Conservation (phyloP, 2,888 invertebrate genomes). For the Beris morrisii region DNA sequence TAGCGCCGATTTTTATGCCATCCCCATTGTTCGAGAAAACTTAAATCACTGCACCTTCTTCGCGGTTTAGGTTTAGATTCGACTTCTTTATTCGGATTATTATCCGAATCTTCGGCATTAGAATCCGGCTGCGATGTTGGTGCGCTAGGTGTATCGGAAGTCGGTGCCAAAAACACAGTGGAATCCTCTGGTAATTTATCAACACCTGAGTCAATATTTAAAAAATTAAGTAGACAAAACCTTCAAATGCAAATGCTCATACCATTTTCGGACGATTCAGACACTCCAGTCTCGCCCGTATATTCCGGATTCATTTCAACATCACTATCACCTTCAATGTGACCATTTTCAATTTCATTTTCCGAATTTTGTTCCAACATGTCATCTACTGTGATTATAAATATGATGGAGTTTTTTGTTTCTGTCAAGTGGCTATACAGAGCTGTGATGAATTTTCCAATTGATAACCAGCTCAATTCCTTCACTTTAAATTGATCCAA, state of each 20-base stretch:
- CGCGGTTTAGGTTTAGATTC: constrained; percentile 56
- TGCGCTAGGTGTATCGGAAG: constrained; percentile 40
- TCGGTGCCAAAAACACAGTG: constrained; percentile 40
- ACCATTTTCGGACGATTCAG: neutral
- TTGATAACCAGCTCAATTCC: constrained; percentile 65
- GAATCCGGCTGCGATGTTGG: constrained; percentile 44
- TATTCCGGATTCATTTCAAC: constrained; percentile 43
- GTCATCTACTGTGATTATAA: constrained; percentile 57
- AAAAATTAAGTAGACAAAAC: neutral
- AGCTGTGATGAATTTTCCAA: constrained; percentile 67
- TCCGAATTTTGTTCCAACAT: constrained; percentile 41
- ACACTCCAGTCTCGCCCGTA: neutral
- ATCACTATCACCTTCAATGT: constrained; percentile 36
- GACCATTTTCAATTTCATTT: constrained; percentile 42
- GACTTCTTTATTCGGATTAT: constrained; percentile 43
- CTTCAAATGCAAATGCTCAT: no score
- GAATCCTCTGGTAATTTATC: constrained; percentile 40
- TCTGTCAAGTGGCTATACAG: constrained; percentile 68
- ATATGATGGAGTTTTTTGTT: constrained; percentile 43
- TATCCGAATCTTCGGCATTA: constrained; percentile 39
- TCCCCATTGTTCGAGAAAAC: constrained; percentile 75
- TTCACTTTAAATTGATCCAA: constrained; percentile 47
- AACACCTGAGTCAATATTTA: neutral
- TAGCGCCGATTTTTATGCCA: constrained; percentile 62
- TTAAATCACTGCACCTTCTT: constrained; percentile 72